Percentiles rank a stretch among this genome's conserved stretches.
Conservation (phyloP, 2,888 invertebrate species). For the Tricholauxania praeusta region DNA sequence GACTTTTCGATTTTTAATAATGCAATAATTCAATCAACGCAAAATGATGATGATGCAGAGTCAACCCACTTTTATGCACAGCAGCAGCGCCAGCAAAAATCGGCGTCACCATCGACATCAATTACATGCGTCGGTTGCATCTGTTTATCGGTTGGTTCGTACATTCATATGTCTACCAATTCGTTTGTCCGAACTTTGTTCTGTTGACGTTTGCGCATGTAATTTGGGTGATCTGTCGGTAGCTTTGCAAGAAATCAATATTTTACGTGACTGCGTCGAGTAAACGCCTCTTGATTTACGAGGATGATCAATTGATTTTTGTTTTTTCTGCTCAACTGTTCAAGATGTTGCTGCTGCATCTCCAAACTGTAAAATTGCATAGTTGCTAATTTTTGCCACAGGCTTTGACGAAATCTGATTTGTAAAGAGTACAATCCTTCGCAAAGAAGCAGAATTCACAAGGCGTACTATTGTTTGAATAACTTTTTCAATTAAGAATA, state of each 20-base stretch:
- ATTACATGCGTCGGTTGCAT: constrained; percentile 16
- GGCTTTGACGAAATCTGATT: too few relatives aligned
- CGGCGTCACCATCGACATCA: too few relatives aligned
- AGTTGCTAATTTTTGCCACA: too few relatives aligned
- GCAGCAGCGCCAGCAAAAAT: neutral
- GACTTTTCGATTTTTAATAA: constrained; percentile 26
- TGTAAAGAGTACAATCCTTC: too few relatives aligned
- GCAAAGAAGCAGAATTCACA: too few relatives aligned
- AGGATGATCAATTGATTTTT: neutral
- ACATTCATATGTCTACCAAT: too few relatives aligned
- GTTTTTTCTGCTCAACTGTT: neutral
- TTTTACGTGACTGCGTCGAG: constrained; percentile 45
- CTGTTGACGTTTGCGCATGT: too few relatives aligned
- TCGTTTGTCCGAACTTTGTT: too few relatives aligned
- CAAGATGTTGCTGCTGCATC: constrained; percentile 5
- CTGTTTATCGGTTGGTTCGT: neutral
- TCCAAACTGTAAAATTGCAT: too few relatives aligned
- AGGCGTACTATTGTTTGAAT: too few relatives aligned
- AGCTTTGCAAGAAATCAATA: constrained; percentile 44
- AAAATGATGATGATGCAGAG: neutral
- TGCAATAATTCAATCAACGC: constrained; percentile 24
- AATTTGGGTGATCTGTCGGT: constrained; percentile 23
- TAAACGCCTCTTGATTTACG: constrained; percentile 39
- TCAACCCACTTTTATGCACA: constrained; percentile 1
- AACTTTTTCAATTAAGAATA: too few relatives aligned